Evolutionary conservation across 2,113 vertebrate species (phyloP), one percentile per base, ranked within the genome.

Genomic region (Hucho hucho): DNA sequence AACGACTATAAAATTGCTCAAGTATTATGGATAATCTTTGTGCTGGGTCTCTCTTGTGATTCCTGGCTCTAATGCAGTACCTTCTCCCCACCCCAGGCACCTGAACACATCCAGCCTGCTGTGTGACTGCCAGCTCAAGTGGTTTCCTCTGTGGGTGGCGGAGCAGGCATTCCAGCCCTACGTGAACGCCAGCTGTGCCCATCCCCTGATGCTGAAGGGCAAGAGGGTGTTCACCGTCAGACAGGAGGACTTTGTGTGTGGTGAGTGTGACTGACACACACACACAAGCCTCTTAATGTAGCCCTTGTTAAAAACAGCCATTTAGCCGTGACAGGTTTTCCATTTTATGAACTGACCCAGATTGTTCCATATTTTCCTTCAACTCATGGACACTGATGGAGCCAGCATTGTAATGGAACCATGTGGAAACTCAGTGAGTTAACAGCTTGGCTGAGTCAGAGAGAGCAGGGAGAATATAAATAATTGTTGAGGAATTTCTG

Each of bases 81-180:
- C n/a, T 20, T 22, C 11, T n/a, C 4, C 6, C 18, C 6, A n/a
- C n/a, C 43, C 70, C 93, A 99, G 97, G 82, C 93, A 93, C 67
- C 92, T 99, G 84, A 99, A 98, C 87, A 98, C 97, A 0, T 97
- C 97, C 2, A 98, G 97, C 83, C 95, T 99, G 79, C 90, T 99
- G 84, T 99, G 97, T 22, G 97, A 99, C 92, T 99, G 97, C 91
- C 97, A 99, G 76, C 90, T 99, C 75, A 98, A 97, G 90, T 99
- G 97, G 97, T 92, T 99, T 69, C 95, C 96, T 1, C 90, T 93
- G 83, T 99, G 97, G 97, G 93, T 97, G 94, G 91, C 90, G 6
- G 96, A 98, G 63, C 96, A 96, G 83, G 93, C 93, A 85, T 97
- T 98, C 81, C 91, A 95, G 86, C 89, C 88, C 81, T 94, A 94